Percentiles rank a stretch among this genome's conserved stretches.
These are phyloP conservation scores for Gnathonemus longibarbis DNA, from an alignment of 2,113 vertebrate genomes.

Conservation along the genomic window DNA sequence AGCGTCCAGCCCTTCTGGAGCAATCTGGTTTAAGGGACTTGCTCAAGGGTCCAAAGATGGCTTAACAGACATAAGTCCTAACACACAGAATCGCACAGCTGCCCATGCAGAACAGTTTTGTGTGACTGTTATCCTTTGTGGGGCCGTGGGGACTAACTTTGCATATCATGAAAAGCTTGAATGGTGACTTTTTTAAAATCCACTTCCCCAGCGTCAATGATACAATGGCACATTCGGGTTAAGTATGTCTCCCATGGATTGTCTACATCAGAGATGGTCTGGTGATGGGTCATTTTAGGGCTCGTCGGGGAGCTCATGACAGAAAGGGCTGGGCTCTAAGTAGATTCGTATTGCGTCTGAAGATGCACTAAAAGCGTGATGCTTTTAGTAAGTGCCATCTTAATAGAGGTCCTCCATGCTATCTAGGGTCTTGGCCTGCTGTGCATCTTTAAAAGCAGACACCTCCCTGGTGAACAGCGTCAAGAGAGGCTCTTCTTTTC, in stretches of 20 bases:
- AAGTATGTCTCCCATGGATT: not conserved
- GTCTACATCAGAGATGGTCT: not conserved
- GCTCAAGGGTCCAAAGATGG: not conserved
- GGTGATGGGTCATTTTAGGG: not conserved
- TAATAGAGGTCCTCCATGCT: not conserved
- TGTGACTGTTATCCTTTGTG: not conserved
- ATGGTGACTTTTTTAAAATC: not conserved
- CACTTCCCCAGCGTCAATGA: not conserved
- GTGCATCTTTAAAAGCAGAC: not conserved
- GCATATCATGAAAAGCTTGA: not conserved
- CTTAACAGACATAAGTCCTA: not conserved
- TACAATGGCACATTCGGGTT: not conserved
- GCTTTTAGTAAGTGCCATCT: not conserved
- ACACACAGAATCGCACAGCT: not conserved
- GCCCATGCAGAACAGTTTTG: not conserved
- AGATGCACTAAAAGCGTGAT: not conserved
- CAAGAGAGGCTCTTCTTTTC: not conserved
- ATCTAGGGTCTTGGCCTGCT: not conserved
- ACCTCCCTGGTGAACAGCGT: not conserved
- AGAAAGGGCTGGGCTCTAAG: not conserved
- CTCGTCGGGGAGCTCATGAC: not conserved
- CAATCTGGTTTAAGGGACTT: not conserved
- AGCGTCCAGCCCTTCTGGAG: not conserved
- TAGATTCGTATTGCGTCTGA: not conserved
- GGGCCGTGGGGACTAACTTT: not conserved